Evolutionary conservation across 37 sponge, comb jelly and placozoan genomes (phyloP).

Genomic region (Cladorhizidae sp.): DNA sequence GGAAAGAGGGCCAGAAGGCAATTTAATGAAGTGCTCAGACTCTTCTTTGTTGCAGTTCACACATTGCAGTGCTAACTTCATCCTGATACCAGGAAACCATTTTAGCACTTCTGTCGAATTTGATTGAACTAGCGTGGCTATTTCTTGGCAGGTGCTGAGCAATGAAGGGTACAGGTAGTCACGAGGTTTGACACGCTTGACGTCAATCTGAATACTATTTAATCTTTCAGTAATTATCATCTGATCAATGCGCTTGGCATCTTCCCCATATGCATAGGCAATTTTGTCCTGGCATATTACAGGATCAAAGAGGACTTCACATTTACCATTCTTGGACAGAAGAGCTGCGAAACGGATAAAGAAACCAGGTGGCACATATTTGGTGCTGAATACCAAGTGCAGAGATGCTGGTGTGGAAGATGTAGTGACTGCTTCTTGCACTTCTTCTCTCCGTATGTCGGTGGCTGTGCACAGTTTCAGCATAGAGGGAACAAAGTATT

Average conservation of each 20-base stretch:
- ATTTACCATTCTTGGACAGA: not conserved
- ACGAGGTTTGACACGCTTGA: not conserved
- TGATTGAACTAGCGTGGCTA: not conserved
- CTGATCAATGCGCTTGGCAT: conserved; percentile 15
- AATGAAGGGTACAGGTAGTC: not conserved
- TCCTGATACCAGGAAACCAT: conserved; percentile 25
- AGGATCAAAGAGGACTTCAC: conserved; percentile 1
- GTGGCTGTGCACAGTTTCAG: not conserved
- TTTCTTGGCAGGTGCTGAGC: not conserved
- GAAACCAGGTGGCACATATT: conserved; percentile 59
- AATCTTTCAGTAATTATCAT: conserved; percentile 5
- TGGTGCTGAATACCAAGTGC: conserved; percentile 21
- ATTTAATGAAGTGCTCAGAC: not conserved
- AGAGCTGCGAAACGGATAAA: conserved; percentile 42
- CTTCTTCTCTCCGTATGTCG: not conserved
- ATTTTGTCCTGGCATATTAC: conserved; percentile 30
- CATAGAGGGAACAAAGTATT: conserved; percentile 44
- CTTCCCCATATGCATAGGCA: conserved; percentile 16
- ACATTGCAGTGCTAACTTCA: conserved; percentile 3
- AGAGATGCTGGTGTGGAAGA: conserved; percentile 25
- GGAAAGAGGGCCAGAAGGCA: not conserved
- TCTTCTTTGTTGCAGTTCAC: not conserved
- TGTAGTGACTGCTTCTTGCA: not conserved
- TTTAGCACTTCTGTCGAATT: not conserved
- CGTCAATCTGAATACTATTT: conserved; percentile 15